Base-by-base conservation (phyloP, 30 jellyfish, hydroid and myxozoan genomes). In the Mastigias papua region DNA sequence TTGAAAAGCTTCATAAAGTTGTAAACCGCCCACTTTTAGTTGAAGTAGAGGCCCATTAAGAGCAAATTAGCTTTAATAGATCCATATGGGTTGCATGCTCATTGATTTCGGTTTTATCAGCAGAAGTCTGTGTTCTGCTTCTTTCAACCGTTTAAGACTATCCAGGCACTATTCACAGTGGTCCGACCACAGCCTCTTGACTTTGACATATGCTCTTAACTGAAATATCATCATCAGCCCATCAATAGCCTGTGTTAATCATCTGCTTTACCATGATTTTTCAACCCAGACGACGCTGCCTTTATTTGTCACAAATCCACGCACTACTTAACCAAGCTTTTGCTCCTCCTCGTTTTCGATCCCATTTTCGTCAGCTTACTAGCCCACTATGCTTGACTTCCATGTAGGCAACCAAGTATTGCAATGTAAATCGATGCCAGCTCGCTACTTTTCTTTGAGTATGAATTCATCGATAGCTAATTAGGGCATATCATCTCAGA, bases 171-270 rank as follows among this genome's bases (percentile, higher is more conserved):
- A 25, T 29, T 46, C 81, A 35, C 28, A 61, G 51, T 9, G 25
- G 90, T 34, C 81, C 29, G 34, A 80, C 90, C 90, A 50, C 90
- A 80, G 60, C 79, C 90, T 80, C 90, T 80, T 80, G 90, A 80
- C 81, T 63, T 80, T 80, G 81, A 62, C 90, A 80, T 62, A 62
- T 80, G 90, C 42, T 77, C 88, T 77, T 77, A 37, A 77, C 88
- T 77, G 54, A 54, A 35, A 72, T 30, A 37, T 72, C 66, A 37
- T 72, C 35, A 72, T 34, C 83, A 34, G 83, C 83, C 83, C 83
- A 72, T 72, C 83, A 72, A 16, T 48, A 37, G 63, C 83, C 34
- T 33, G 69, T 32, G 34, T 35, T 72, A 49, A 72, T 34, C 34
- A 49, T 30, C 48, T 72, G 67, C 23, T 49, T 72, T 20, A 21